Evolutionary conservation across 2,888 invertebrate species (phyloP).

Genomic region (Leucania comma): DNA sequence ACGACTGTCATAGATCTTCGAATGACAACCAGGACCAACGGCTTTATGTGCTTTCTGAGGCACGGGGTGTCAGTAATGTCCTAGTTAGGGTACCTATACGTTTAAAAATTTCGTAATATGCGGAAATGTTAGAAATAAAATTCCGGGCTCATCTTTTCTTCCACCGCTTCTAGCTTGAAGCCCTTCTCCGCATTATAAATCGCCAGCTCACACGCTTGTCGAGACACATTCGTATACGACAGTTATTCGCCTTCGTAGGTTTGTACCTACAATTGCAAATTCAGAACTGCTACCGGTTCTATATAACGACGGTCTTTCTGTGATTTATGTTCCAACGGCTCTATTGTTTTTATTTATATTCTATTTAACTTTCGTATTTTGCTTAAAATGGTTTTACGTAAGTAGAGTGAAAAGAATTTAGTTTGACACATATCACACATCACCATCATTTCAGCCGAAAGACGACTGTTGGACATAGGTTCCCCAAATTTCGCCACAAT

Average conservation of each 20-base stretch:
- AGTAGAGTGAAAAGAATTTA: too few species aligned
- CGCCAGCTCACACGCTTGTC: constrained; percentile 53
- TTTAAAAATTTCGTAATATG: too few species aligned
- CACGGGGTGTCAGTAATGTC: too few species aligned
- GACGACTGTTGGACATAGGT: too few species aligned
- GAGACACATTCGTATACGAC: constrained; percentile 45
- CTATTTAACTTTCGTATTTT: background rate
- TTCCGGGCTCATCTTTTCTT: constrained; percentile 9
- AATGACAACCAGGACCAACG: too few species aligned
- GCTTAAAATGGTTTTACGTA: too few species aligned
- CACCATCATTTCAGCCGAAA: too few species aligned
- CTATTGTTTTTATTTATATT: constrained; percentile 42
- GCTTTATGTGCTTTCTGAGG: too few species aligned
- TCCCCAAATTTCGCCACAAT: too few species aligned
- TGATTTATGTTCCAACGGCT: constrained; percentile 43
- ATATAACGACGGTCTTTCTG: constrained; percentile 28
- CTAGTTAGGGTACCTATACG: too few species aligned
- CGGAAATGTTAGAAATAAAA: background rate
- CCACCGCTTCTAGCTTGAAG: constrained; percentile 27
- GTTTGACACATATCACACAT: too few species aligned
- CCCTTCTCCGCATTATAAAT: constrained; percentile 43
- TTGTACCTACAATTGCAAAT: constrained; percentile 48
- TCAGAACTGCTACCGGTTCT: constrained; percentile 43
- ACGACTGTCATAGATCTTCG: too few species aligned
- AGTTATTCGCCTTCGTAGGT: constrained; percentile 40